Conservation (phyloP, 2,888 invertebrate species). For the Agonum fuliginosum region DNA sequence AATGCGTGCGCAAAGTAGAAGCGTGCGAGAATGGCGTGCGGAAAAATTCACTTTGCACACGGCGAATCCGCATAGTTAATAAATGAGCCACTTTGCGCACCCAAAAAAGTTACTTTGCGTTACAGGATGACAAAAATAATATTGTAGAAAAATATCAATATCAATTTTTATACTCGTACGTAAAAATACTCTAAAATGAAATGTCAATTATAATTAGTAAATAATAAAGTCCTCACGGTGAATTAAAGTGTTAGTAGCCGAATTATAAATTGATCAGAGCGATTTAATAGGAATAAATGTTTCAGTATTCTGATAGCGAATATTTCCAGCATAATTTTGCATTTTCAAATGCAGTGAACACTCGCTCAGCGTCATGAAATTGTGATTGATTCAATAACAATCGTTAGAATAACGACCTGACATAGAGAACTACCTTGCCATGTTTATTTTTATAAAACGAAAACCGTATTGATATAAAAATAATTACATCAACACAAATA, state of each 20-base stretch:
- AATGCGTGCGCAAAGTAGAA: no score
- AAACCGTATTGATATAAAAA: background rate
- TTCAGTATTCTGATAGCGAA: background rate
- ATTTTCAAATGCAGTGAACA: background rate
- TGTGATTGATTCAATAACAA: constrained; percentile 7
- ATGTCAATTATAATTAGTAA: background rate
- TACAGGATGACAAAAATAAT: no score
- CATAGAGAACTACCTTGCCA: background rate
- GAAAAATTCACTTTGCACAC: no score
- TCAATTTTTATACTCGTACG: no score
- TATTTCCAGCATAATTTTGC: background rate
- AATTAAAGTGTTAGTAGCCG: background rate
- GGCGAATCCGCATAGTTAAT: no score
- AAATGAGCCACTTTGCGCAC: no score
- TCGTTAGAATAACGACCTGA: background rate
- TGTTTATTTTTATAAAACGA: background rate
- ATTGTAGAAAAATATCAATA: no score
- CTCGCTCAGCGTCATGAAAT: background rate
- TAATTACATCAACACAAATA: background rate
- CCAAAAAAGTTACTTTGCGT: no score
- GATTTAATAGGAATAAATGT: background rate
- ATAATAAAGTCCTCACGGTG: background rate
- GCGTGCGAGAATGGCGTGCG: no score
- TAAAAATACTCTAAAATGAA: no score
- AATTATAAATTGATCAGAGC: background rate